Base-by-base conservation (phyloP, 1,140 invertebrate genomes). In the Aphaenogaster rudis region DNA sequence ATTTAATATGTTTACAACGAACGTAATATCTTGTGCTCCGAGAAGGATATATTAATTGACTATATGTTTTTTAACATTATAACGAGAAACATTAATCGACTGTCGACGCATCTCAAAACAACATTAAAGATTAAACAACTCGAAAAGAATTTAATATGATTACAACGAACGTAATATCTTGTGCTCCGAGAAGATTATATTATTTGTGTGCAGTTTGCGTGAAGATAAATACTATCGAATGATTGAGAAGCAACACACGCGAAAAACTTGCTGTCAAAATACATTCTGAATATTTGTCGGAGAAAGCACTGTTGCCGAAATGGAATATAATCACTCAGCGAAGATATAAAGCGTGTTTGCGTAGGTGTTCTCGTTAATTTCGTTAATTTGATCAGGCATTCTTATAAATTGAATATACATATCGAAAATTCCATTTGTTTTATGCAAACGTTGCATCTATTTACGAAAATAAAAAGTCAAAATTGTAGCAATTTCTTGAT, bases 401-500 rank as follows among this genome's bases (percentile, higher is more conserved):
- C 17, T 57, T 39, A 28, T 42, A 17, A 77, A 77, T 77, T 21
- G 36, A 59, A 59, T 59, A 71, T 71, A n/a, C 21, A 71, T 52
- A 21, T 39, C 17, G 17, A 79, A 50, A 4, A 50, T 54, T 39
- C 33, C 3, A 54, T 54, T 17, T 13, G 21, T 2, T n/a, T 80
- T 54, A 42, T 11, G 63, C 7, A 54, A 42, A 39, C 21, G 28
- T 79, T 64, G 1, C 5, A 15, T 59, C 7, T 61, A 59, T 77
- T 78, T 78, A 78, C 4, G 0, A 33, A 66, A 79, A 50, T 2
- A 52, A 39, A 39, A 9, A 17, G 11, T 54, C 15, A 39, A 59
- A 21, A 0, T 11, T 15, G 11, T 11, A 1, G 17, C 36, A 42
- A 71, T 9, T 9, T 42, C 45, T 21, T 7, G 2, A 50, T 79